Evolutionary conservation across 1,140 invertebrate species (phyloP).

Genomic region (Drosophila baimaii): DNA sequence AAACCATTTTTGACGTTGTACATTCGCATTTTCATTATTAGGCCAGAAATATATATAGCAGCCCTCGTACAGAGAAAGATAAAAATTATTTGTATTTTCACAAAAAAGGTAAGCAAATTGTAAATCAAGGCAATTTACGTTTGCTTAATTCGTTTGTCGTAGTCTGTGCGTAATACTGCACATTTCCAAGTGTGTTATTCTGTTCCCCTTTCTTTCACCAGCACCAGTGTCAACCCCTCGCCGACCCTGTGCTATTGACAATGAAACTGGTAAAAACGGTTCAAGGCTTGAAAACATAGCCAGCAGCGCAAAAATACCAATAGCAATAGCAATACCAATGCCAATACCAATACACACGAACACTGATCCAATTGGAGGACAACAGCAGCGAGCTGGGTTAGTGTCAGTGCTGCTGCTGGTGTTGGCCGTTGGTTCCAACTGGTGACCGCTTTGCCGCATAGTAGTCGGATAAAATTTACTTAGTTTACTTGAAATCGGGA

Average conservation of each 20-base stretch:
- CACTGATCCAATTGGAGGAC: constrained; percentile 31
- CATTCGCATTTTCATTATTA: no score
- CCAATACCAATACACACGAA: constrained; percentile 5
- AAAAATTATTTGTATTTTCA: background rate
- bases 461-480: background rate
- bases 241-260: constrained; percentile 42
- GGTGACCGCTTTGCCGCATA: constrained; percentile 20
- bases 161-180: constrained; percentile 9
- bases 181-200: background rate
- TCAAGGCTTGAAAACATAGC: constrained; percentile 41
- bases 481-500: no score
- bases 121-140: background rate
- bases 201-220: background rate
- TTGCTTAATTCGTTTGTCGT: constrained; percentile 3
- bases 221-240: constrained; percentile 12
- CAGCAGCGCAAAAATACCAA: constrained; percentile 3
- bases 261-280: constrained; percentile 56
- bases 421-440: constrained; percentile 24
- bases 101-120: background rate
- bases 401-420: constrained; percentile 45
- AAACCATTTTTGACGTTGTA: no score
- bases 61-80: constrained; percentile 1
- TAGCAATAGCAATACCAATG: constrained; percentile 6
- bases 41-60: no score
- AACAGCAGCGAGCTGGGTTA: constrained; percentile 41